Conservation (phyloP, 2,888 invertebrate genomes). For the Sminthurinus aureus region DNA sequence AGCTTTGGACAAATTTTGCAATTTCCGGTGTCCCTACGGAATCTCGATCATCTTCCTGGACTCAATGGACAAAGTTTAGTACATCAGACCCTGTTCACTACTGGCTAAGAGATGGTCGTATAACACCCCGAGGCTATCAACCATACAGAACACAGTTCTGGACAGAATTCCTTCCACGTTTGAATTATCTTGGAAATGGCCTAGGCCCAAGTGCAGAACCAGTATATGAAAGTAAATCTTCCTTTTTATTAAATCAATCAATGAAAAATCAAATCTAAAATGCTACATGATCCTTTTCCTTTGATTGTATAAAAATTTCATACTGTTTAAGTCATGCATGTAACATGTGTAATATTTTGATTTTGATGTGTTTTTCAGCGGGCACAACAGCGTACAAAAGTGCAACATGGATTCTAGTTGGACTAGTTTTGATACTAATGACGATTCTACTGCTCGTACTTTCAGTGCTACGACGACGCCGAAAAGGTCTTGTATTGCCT, state of each 20-base stretch:
- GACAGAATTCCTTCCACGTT: constrained; percentile 64
- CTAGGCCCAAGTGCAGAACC: constrained; percentile 49
- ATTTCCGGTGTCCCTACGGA: constrained; percentile 50
- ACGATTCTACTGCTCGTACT: constrained; percentile 56
- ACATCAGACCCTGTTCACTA: constrained; percentile 63
- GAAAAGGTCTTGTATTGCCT: constrained; percentile 53
- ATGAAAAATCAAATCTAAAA: too few relatives aligned
- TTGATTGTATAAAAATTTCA: neutral
- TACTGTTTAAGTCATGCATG: too few relatives aligned
- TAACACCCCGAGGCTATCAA: constrained; percentile 63
- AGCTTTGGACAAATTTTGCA: constrained; percentile 55
- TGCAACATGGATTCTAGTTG: constrained; percentile 59
- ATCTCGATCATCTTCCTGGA: constrained; percentile 50
- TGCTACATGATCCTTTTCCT: too few relatives aligned
- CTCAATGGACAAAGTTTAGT: constrained; percentile 56
- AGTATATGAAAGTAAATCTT: too few relatives aligned
- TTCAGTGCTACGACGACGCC: constrained; percentile 55
- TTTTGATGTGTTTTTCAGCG: constrained; percentile 43
- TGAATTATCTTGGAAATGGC: constrained; percentile 59
- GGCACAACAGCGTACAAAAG: constrained; percentile 56
- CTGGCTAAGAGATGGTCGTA: constrained; percentile 70
- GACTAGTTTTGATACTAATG: constrained; percentile 56
- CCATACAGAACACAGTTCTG: constrained; percentile 63
- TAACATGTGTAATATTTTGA: neutral
- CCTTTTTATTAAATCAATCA: too few relatives aligned